Conservation (phyloP, 2,797 vertebrate genomes). For the Anniella stebbinsi region DNA sequence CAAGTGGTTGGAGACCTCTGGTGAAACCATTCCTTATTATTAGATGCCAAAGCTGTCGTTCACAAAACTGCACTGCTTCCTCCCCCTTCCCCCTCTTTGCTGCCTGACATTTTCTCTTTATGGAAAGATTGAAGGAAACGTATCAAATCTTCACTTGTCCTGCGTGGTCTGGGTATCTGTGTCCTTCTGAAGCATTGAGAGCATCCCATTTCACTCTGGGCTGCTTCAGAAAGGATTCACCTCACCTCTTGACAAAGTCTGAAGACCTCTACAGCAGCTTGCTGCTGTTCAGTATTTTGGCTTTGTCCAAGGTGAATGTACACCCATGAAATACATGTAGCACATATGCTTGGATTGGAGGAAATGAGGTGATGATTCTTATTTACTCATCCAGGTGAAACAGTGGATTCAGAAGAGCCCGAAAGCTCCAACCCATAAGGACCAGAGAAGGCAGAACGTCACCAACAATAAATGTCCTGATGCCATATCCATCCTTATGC, state of each 20-base stretch:
- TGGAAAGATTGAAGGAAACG: too few species aligned
- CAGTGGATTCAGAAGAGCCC: background rate
- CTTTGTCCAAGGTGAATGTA: background rate
- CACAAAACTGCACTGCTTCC: too few species aligned
- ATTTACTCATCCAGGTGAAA: background rate
- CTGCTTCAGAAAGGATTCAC: too few species aligned
- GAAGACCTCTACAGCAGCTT: background rate
- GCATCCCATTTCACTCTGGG: background rate
- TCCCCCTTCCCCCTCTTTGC: background rate
- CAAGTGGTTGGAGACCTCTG: too few species aligned
- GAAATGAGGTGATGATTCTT: background rate
- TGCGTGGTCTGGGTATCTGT: too few species aligned
- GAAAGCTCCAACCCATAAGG: background rate
- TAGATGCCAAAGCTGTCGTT: too few species aligned
- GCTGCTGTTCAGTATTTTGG: background rate
- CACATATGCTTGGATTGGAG: background rate
- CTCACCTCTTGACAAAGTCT: background rate
- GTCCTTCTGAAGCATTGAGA: too few species aligned
- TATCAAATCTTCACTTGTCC: too few species aligned
- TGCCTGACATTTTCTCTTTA: background rate
- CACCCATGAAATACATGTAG: background rate
- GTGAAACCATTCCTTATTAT: too few species aligned
- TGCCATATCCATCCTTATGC: background rate
- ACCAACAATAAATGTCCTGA: too few species aligned
- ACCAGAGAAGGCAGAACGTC: background rate